These are phyloP conservation scores for Andrena dorsata DNA, from an alignment of 2,888 invertebrate species.

Conservation along the genomic window DNA sequence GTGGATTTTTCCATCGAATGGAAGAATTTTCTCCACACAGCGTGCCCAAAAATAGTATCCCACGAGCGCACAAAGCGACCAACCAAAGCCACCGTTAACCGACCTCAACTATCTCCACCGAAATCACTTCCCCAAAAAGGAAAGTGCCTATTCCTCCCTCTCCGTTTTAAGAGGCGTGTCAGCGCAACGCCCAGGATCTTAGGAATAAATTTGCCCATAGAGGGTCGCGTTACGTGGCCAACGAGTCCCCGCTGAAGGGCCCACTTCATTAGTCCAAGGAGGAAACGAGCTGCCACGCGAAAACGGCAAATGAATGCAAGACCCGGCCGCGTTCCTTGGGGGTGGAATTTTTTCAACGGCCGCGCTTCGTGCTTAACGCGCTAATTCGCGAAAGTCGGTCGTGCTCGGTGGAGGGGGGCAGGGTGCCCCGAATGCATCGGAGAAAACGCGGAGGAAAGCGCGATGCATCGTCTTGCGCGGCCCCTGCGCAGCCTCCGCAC, in stretches of 20 bases:
- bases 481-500: neutral
- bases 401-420: neutral
- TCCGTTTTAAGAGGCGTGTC: neutral
- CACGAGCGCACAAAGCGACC: too few relatives aligned
- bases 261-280: slow-evolving; percentile 43
- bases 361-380: slow-evolving; percentile 49
- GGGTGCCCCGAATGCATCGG: slow-evolving; percentile 24
- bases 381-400: slow-evolving; percentile 46
- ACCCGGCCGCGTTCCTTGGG: neutral
- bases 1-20: too few relatives aligned
- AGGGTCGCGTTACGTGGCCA: slow-evolving; percentile 7
- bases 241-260: slow-evolving; percentile 3
- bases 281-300: neutral
- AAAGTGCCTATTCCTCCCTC: neutral
- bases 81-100: too few relatives aligned
- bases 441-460: slow-evolving; percentile 21
- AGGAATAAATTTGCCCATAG: slow-evolving; percentile 11
- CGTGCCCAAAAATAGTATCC: too few relatives aligned
- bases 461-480: slow-evolving; percentile 5
- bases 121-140: too few relatives aligned
- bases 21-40: too few relatives aligned
- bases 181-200: neutral
- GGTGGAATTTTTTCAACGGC: slow-evolving; percentile 5
- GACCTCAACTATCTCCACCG: too few relatives aligned
- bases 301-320: slow-evolving; percentile 30